Evolutionary conservation across 2,888 invertebrate genomes (phyloP).

Genomic region (Gnatocerus cornutus): DNA sequence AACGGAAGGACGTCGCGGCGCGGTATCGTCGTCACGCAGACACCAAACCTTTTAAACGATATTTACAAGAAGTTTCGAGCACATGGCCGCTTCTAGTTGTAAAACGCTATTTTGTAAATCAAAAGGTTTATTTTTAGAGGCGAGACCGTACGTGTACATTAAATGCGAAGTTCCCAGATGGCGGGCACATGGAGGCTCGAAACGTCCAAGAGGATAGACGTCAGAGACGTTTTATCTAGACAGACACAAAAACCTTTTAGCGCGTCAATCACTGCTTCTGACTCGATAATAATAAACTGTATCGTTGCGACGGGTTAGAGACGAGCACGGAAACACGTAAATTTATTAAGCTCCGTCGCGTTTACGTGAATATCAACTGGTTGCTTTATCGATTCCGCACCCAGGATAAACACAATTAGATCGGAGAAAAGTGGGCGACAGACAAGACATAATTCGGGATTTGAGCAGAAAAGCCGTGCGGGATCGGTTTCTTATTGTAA

Average conservation of each 20-base stretch:
- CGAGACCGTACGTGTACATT: constrained; percentile 18
- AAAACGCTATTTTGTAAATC: constrained; percentile 38
- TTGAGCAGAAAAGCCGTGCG: constrained; percentile 5
- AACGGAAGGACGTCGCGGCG: constrained; percentile 20
- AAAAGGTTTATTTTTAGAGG: constrained; percentile 35
- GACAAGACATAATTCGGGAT: constrained; percentile 23
- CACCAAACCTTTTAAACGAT: not conserved
- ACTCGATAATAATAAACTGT: constrained; percentile 27
- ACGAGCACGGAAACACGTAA: not conserved
- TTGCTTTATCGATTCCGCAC: constrained; percentile 37
- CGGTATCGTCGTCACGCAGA: not conserved
- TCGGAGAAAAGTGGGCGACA: constrained; percentile 28
- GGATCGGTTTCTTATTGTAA: constrained; percentile 16
- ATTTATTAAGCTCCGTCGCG: constrained; percentile 32
- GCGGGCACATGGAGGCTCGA: constrained; percentile 35
- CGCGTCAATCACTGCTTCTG: constrained; percentile 31
- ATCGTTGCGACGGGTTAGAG: constrained; percentile 4
- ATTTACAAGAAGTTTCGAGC: constrained; percentile 12
- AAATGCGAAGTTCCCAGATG: constrained; percentile 34
- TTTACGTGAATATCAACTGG: constrained; percentile 42
- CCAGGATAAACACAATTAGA: constrained; percentile 34
- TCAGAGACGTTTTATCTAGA: constrained; percentile 29
- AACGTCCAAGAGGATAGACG: constrained; percentile 37
- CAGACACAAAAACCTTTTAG: constrained; percentile 40
- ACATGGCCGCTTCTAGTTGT: constrained; percentile 30